These are phyloP conservation scores for Cephalopachus bancanus DNA, from an alignment of 2,797 vertebrate genomes.

Conservation along the genomic window DNA sequence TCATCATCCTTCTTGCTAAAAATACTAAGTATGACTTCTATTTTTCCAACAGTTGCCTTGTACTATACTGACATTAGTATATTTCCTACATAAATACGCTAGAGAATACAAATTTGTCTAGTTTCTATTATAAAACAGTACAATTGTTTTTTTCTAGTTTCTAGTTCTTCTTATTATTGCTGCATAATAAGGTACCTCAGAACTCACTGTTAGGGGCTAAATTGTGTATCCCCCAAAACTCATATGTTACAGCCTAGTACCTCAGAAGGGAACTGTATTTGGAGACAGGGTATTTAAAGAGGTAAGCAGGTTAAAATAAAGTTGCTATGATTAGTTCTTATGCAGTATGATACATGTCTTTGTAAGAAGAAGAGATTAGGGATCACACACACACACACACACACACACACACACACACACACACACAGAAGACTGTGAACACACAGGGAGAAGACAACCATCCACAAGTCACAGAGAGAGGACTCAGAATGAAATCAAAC, in stretches of 20 bases:
- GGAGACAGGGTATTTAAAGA: neutral
- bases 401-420: too few species aligned
- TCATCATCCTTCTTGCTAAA: neutral
- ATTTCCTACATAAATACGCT: neutral
- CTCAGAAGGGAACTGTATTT: neutral
- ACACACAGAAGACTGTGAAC: neutral
- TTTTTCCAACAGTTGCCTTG: neutral
- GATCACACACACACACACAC: neutral
- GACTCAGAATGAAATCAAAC: neutral
- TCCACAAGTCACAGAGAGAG: neutral
- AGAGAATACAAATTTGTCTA: neutral
- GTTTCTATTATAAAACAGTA: neutral
- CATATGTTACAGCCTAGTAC: neutral
- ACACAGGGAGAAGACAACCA: neutral
- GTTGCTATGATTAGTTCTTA: neutral
- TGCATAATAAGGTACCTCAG: neutral
- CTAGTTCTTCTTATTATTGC: neutral
- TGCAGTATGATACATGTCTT: neutral
- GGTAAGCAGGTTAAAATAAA: neutral
- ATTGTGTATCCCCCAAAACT: neutral
- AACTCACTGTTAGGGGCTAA: neutral
- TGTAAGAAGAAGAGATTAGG: neutral
- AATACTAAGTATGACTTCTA: neutral
- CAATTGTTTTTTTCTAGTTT: neutral
- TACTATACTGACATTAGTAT: neutral